Evolutionary conservation across 1,140 invertebrate species (phyloP).

Genomic region (Megalonaias nervosa): DNA sequence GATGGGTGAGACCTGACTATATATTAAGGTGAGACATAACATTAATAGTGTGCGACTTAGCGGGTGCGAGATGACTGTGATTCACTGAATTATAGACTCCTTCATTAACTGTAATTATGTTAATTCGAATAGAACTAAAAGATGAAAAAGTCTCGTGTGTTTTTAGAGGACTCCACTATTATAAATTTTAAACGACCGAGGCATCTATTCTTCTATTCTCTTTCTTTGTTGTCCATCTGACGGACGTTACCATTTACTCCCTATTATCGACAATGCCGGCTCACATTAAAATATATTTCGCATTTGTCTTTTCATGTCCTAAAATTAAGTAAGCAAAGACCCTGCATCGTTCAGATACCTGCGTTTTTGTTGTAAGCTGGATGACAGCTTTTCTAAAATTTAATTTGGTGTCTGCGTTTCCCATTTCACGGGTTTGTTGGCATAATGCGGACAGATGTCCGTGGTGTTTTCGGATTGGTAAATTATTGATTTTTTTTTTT

Average conservation of each 20-base stretch:
- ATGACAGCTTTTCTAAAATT: constrained; percentile 98
- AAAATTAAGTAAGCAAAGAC: background rate
- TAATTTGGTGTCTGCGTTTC: constrained; percentile 96
- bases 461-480: constrained; percentile 22
- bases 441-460: constrained; percentile 40
- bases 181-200: too few relatives aligned
- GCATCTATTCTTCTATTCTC: too few relatives aligned
- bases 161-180: too few relatives aligned
- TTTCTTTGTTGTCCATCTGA: too few relatives aligned
- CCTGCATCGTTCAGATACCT: constrained; percentile 76
- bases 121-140: too few relatives aligned
- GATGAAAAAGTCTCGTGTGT: too few relatives aligned
- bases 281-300: background rate
- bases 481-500: constrained; percentile 34
- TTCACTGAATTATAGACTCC: too few relatives aligned
- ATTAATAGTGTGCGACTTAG: too few relatives aligned
- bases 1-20: too few relatives aligned
- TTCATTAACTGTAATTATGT: too few relatives aligned
- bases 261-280: background rate
- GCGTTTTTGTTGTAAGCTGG: constrained; percentile 95
- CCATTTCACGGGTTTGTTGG: constrained; percentile 78
- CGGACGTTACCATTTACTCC: background rate
- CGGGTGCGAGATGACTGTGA: too few relatives aligned
- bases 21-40: too few relatives aligned
- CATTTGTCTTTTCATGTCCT: background rate